Evolutionary conservation across 2,888 invertebrate genomes (phyloP), one percentile per base, ranked within the genome.

Genomic region (Spisula subtruncata): DNA sequence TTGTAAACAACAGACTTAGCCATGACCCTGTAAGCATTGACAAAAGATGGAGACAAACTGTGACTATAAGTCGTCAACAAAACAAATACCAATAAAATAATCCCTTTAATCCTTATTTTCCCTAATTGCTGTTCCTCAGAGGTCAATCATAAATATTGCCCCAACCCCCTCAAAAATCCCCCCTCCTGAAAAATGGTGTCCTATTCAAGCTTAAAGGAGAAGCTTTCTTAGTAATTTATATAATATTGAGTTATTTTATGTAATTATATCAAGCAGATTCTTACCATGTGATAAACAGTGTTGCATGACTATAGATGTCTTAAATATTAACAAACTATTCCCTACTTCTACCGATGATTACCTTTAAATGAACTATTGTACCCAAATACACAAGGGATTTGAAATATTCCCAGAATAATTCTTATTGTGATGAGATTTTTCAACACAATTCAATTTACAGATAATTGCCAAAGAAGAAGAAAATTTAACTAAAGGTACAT

Each of bases 291-390:
- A 51, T 71, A 20, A 25, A 56, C 56, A 14, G 80, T 56, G 80
- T 85, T 16, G 85, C 85, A 79, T 80, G 80, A 85, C 56, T 56
- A 8, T 41, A 54, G 80, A 20, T 35, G 75, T 16, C 54, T 5
- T 41, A 41, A 41, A 41, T 41, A 41, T n/a, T n/a, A n/a, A n/a
- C n/a, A n/a, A n/a, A n/a, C n/a, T n/a, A 85, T 80, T 85, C 41
- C 16, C 18, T 1, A n/a, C 20, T n/a, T 80, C 54, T 48, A 35
- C 20, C n/a, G 25, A 35, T 54, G 41, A 85, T 56, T 51, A 84
- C 25, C 46, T 29, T 51, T 51, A 75, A 75, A 75, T 75, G 18
- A 75, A 35, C 20, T 16, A 35, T 75, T 16, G 35, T 14, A 14
- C 12, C 32, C 16, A 75, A 16, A 35, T 75, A 66, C n/a, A 60